A percentile compares a stretch with the other conserved stretches of the same genome.
phyloP scores from a whole-genome alignment of 1,140 invertebrate species.

The Camponotus floridanus region DNA sequence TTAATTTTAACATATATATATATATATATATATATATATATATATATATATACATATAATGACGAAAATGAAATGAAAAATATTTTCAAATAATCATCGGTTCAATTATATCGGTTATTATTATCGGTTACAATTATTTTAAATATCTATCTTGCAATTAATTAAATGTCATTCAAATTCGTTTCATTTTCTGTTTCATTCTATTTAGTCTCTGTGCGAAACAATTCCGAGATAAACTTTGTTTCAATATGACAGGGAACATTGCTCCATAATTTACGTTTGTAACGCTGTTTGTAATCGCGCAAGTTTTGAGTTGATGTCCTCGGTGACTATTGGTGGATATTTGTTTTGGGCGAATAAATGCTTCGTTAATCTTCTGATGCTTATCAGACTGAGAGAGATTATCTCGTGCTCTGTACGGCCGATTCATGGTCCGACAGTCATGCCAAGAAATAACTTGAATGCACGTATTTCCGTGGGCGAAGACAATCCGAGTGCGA shows the following conservation, averaged over 20 bases:
- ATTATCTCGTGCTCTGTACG: not conserved
- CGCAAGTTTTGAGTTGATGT: not conserved
- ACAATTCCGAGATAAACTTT: not conserved
- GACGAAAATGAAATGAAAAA: no score
- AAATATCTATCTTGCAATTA: not conserved
- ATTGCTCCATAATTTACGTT: not conserved
- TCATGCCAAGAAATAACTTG: not conserved
- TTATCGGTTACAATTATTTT: not conserved
- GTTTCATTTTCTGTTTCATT: not conserved
- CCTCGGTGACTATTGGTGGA: not conserved
- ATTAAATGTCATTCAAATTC: not conserved
- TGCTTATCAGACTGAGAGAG: constrained; percentile 21
- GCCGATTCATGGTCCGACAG: not conserved
- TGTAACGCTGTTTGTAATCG: not conserved
- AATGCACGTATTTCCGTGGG: not conserved
- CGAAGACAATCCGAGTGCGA: constrained; percentile 4
- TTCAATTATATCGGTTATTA: not conserved
- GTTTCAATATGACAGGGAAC: not conserved
- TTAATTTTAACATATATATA: no score
- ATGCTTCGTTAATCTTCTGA: not conserved
- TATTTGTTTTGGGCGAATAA: constrained; percentile 17
- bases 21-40: no score
- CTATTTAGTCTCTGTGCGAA: not conserved
- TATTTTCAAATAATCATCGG: not conserved
- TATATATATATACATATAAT: no score